phyloP scores from a whole-genome alignment of 1,140 invertebrate genomes.

The Venturia canescens region DNA sequence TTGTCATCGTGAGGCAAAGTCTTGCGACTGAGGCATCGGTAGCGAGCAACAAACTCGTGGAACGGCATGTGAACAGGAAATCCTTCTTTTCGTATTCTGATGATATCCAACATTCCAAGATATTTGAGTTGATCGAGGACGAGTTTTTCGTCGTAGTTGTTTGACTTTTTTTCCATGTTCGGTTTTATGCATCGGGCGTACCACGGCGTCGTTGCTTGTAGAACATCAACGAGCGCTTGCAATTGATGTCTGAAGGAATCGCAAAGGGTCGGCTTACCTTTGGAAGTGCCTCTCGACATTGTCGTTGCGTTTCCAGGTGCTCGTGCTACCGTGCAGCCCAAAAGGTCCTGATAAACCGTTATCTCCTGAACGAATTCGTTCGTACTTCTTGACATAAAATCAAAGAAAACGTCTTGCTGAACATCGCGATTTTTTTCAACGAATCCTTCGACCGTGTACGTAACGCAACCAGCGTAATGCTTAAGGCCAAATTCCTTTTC shows the following conservation, averaged over 20 bases:
- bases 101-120: constrained; percentile 97
- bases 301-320: constrained; percentile 78
- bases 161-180: constrained; percentile 90
- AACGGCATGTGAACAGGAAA: constrained; percentile 93
- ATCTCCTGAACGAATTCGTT: constrained; percentile 93
- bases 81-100: constrained; percentile 94
- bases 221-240: constrained; percentile 93
- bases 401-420: constrained; percentile 96
- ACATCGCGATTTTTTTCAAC: constrained; percentile 98
- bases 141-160: constrained; percentile 89
- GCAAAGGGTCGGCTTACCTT: constrained; percentile 94
- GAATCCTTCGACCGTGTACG: constrained; percentile 95
- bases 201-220: constrained; percentile 95
- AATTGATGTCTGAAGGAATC: constrained; percentile 95
- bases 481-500: constrained; percentile 93
- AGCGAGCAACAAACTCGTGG: constrained; percentile 87
- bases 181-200: constrained; percentile 98
- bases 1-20: constrained; percentile 71
- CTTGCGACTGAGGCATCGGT: constrained; percentile 81
- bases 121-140: constrained; percentile 95
- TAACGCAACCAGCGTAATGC: constrained; percentile 97
- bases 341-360: constrained; percentile 86
- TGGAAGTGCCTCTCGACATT: constrained; percentile 90
- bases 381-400: constrained; percentile 91
- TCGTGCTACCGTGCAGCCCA: constrained; percentile 69